These are phyloP conservation scores for Anoncus sp. DNA, from an alignment of 2,888 invertebrate species.

Conservation along the genomic window DNA sequence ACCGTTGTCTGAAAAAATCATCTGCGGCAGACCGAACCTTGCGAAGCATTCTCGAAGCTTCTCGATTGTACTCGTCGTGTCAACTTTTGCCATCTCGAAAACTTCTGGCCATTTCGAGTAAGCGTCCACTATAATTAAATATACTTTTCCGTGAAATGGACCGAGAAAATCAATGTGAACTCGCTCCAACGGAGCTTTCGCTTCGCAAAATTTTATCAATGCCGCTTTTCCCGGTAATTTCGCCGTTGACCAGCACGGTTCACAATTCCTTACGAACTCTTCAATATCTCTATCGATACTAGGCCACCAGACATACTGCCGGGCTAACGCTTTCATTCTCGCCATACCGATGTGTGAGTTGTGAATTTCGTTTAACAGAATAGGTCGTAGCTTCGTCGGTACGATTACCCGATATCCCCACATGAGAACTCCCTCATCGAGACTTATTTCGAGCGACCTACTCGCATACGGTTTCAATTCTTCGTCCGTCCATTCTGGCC, in stretches of 20 bases:
- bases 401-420: slow-evolving; percentile 52
- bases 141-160: slow-evolving; percentile 46
- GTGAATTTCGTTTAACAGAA: slow-evolving; percentile 51
- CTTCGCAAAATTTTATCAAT: no score
- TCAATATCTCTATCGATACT: no score
- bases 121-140: no score
- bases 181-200: no score
- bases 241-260: no score
- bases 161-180: slow-evolving; percentile 62
- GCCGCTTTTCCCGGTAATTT: no score
- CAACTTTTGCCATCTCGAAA: slow-evolving; percentile 26
- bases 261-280: no score
- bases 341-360: slow-evolving; percentile 41
- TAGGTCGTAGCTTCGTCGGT: not conserved
- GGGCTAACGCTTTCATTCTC: no score
- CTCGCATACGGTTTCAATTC: slow-evolving; percentile 10
- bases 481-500: slow-evolving; percentile 11
- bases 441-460: slow-evolving; percentile 20
- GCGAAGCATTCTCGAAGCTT: no score
- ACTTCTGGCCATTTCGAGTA: slow-evolving; percentile 61
- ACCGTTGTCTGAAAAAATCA: no score
- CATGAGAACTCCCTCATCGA: slow-evolving; percentile 41
- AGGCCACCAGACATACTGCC: no score
- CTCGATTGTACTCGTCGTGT: slow-evolving; percentile 41
- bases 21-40: slow-evolving; percentile 56